Percentiles rank a stretch among this genome's conserved stretches.
Conservation (phyloP, 92 coral and sea anemone species). For the Epizoanthus stellaris region DNA sequence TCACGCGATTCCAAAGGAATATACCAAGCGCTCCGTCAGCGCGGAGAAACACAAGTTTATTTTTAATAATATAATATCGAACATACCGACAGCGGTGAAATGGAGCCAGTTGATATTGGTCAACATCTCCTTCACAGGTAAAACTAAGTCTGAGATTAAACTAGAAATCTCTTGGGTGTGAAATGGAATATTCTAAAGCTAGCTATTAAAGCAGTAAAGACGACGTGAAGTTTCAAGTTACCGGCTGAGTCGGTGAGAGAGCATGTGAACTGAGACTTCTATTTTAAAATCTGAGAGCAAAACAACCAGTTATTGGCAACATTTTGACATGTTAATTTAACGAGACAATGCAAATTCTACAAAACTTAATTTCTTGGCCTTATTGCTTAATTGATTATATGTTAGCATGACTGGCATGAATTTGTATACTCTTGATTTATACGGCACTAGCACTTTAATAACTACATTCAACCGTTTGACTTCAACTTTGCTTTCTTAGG, state of each 20-base stretch:
- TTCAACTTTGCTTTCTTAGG: neutral
- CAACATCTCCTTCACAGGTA: neutral
- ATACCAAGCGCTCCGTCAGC: neutral
- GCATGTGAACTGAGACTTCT: neutral
- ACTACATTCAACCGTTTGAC: neutral
- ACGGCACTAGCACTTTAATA: no score
- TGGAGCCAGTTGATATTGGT: neutral
- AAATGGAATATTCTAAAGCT: no score
- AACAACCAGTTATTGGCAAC: neutral
- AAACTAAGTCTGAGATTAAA: neutral
- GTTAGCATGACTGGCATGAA: neutral
- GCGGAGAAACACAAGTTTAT: neutral
- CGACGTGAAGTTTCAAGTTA: neutral
- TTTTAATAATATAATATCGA: neutral
- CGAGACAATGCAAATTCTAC: neutral
- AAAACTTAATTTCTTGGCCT: neutral
- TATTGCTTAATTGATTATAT: neutral
- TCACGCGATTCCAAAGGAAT: conserved; percentile 15
- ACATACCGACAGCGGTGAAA: neutral
- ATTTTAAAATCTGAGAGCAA: neutral
- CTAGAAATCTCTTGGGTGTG: no score
- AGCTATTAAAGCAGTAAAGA: no score
- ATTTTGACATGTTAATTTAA: neutral
- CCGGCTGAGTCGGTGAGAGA: neutral
- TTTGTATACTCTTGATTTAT: neutral